Evolutionary conservation across 1,140 invertebrate genomes (phyloP), one percentile per base, ranked within the genome.

Genomic region (Probaryconus sp.): DNA sequence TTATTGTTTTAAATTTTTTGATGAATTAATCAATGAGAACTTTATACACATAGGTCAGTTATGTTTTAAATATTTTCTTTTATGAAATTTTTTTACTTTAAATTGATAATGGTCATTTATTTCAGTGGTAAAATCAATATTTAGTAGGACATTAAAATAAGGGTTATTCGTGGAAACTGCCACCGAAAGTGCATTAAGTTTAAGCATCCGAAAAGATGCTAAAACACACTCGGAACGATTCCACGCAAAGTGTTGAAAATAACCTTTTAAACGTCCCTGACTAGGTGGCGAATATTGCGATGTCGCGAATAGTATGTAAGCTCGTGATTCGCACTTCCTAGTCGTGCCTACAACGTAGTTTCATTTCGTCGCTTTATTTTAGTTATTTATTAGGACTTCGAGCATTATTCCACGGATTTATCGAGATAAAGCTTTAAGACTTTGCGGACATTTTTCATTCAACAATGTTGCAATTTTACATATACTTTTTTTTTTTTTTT

Each of bases 201-300:
- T n/a, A n/a, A n/a, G 20, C 43, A 51, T 55, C 43, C 40, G 30
- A 14, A 16, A 14, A 37, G 21, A 14, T 48, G 17, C 33, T 11
- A 35, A 2, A 35, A 3, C 33, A 11, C 33, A 11, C 33, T 13
- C 33, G 33, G 48, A 38, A 10, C 45, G 42, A 31, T 55, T 33
- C 14, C 53, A 67, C 43, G 51, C 65, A 14, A 65, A 64, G 55
- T 56, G 80, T 84, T 84, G 78, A 81, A 85, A 85, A 85, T 84
- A 85, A 85, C 79, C 79, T 75, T 78, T 81, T 67, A 74, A 83
- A 82, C 74, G 83, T 80, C 82, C 81, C 84, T 84, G 83, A 84
- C 81, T 80, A 83, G 76, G 71, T 82, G 82, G 75, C 58, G 78
- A 83, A 84, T 81, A 77, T 81, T 83, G 79, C 79, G 69, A 80